Evolutionary conservation across 2,888 invertebrate species (phyloP).

Genomic region (Dysmachus trigonus): DNA sequence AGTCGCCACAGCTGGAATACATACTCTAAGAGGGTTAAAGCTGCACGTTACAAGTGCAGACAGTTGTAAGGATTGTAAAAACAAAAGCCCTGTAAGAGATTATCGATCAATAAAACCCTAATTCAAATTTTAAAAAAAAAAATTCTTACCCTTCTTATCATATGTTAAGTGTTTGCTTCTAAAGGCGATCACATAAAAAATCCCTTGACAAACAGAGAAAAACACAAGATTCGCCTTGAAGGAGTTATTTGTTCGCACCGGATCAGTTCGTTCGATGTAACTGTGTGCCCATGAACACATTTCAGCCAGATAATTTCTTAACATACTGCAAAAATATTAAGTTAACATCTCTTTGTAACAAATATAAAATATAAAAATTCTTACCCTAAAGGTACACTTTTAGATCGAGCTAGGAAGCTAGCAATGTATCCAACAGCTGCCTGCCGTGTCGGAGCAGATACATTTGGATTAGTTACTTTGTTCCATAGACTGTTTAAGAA

Average conservation of each 20-base stretch:
- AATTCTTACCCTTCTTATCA: slow-evolving; percentile 75
- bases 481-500: slow-evolving; percentile 79
- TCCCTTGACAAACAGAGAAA: slow-evolving; percentile 89
- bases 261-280: slow-evolving; percentile 70
- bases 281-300: slow-evolving; percentile 86
- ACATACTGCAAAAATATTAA: slow-evolving; percentile 66
- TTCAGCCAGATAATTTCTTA: slow-evolving; percentile 73
- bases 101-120: neutral
- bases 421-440: slow-evolving; percentile 78
- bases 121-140: neutral
- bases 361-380: slow-evolving; percentile 51
- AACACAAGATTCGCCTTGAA: slow-evolving; percentile 84
- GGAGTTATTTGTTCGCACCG: slow-evolving; percentile 63
- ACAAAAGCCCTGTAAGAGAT: slow-evolving; percentile 74
- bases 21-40: slow-evolving; percentile 88
- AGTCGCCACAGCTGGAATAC: slow-evolving; percentile 78
- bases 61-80: slow-evolving; percentile 83
- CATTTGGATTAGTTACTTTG: slow-evolving; percentile 74
- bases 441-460: slow-evolving; percentile 73
- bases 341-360: neutral
- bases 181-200: slow-evolving; percentile 93
- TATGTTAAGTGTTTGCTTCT: slow-evolving; percentile 84
- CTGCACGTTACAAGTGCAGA: slow-evolving; percentile 85
- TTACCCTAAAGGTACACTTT: slow-evolving; percentile 71
- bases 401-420: slow-evolving; percentile 76